phyloP scores from a whole-genome alignment of 23 tunicate species.

The Diplosoma virens region DNA sequence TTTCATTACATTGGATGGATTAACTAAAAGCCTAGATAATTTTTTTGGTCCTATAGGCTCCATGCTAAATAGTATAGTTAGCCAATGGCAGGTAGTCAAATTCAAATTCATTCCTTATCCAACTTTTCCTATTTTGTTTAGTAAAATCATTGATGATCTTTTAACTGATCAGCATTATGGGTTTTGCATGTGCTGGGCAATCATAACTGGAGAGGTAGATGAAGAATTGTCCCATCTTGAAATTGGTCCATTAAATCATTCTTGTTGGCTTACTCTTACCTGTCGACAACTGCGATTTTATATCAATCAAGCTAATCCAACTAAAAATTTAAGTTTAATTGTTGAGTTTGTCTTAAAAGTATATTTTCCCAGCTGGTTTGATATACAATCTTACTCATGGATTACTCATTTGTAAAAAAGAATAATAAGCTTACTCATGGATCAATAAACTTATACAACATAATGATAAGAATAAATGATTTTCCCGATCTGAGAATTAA shows the following conservation, averaged over 20 bases:
- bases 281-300: neutral
- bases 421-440: neutral
- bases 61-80: neutral
- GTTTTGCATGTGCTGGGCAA: conserved; percentile 5
- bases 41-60: neutral
- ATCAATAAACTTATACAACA: neutral
- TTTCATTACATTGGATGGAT: conserved; percentile 13
- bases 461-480: neutral
- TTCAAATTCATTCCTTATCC: neutral
- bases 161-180: conserved; percentile 2
- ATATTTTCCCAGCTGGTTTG: conserved; percentile 35
- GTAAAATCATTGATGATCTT: neutral
- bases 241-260: conserved; percentile 8
- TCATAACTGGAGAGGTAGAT: conserved; percentile 8
- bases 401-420: too few relatives aligned
- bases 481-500: conserved; percentile 2
- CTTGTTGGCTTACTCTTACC: neutral
- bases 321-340: neutral
- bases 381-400: too few relatives aligned
- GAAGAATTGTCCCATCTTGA: neutral
- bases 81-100: neutral
- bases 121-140: neutral
- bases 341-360: neutral
- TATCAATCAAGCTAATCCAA: neutral
- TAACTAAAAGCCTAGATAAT: conserved; percentile 11